Evolutionary conservation across 2,888 invertebrate genomes (phyloP).

Genomic region (Mechanitis mazaeus): DNA sequence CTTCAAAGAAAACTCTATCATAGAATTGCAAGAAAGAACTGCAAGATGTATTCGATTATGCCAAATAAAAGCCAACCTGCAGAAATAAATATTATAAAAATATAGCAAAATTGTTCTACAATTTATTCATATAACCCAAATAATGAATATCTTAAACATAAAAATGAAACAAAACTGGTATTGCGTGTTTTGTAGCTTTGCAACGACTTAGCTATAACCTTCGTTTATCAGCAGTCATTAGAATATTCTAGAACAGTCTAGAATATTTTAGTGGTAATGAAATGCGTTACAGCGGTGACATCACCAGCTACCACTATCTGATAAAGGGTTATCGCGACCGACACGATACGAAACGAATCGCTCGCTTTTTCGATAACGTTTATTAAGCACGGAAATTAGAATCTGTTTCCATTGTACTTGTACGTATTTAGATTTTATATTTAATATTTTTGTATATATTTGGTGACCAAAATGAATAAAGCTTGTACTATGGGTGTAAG

Average conservation of each 20-base stretch:
- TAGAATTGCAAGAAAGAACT: not conserved
- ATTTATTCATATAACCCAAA: too few relatives aligned
- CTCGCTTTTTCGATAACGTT: slow-evolving; percentile 66
- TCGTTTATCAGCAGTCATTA: not conserved
- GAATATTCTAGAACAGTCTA: slow-evolving; percentile 12
- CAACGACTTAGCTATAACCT: too few relatives aligned
- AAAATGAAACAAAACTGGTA: too few relatives aligned
- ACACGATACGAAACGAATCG: slow-evolving; percentile 51
- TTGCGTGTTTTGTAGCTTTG: too few relatives aligned
- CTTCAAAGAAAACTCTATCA: not conserved
- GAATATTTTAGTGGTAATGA: slow-evolving; percentile 61
- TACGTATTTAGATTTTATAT: not conserved
- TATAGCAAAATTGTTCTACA: too few relatives aligned
- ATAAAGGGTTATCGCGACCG: slow-evolving; percentile 67
- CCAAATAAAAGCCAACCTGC: too few relatives aligned
- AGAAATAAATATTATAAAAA: too few relatives aligned
- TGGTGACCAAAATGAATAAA: too few relatives aligned
- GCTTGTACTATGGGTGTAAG: too few relatives aligned
- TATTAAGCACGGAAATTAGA: slow-evolving; percentile 54
- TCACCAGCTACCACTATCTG: slow-evolving; percentile 61
- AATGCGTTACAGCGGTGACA: slow-evolving; percentile 53
- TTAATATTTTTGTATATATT: not conserved
- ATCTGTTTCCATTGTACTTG: slow-evolving; percentile 11
- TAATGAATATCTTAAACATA: too few relatives aligned
- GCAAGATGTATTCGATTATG: too few relatives aligned